Evolutionary conservation across 1,140 invertebrate genomes (phyloP).

Genomic region (Riptortus pedestris): DNA sequence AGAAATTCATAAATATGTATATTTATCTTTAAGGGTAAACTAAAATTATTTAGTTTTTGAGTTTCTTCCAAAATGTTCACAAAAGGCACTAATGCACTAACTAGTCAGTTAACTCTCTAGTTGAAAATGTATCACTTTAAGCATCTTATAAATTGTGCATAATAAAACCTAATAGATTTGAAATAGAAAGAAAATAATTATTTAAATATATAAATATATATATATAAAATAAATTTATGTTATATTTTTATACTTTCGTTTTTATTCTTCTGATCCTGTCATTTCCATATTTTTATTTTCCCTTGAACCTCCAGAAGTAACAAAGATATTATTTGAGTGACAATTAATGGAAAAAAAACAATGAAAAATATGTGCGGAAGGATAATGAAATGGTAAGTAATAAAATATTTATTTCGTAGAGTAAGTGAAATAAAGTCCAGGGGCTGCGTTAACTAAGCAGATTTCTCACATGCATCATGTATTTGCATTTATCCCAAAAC

Average conservation of each 20-base stretch:
- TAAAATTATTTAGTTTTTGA: slow-evolving; percentile 8
- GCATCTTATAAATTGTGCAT: slow-evolving; percentile 11
- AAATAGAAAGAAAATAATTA: background rate
- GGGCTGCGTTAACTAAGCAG: no score
- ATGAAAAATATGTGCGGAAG: no score
- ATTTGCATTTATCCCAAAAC: no score
- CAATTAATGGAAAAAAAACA: no score
- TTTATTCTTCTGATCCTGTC: no score
- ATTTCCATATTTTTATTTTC: no score
- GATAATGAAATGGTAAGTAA: no score
- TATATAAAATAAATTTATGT: background rate
- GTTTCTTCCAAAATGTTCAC: slow-evolving; percentile 13
- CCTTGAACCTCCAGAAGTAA: no score
- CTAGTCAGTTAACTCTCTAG: slow-evolving; percentile 9
- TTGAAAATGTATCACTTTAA: slow-evolving; percentile 13
- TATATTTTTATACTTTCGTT: slow-evolving; percentile 3
- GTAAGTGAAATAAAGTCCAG: no score
- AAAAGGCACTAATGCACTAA: slow-evolving; percentile 18
- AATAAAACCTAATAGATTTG: slow-evolving; percentile 1
- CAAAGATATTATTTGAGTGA: no score
- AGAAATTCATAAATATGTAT: background rate
- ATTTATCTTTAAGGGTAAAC: slow-evolving; percentile 1
- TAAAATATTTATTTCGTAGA: no score
- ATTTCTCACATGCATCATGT: no score
- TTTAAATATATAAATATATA: slow-evolving; percentile 17